Conservation (phyloP, 1,140 invertebrate species). For the Potamilus streckersoni region DNA sequence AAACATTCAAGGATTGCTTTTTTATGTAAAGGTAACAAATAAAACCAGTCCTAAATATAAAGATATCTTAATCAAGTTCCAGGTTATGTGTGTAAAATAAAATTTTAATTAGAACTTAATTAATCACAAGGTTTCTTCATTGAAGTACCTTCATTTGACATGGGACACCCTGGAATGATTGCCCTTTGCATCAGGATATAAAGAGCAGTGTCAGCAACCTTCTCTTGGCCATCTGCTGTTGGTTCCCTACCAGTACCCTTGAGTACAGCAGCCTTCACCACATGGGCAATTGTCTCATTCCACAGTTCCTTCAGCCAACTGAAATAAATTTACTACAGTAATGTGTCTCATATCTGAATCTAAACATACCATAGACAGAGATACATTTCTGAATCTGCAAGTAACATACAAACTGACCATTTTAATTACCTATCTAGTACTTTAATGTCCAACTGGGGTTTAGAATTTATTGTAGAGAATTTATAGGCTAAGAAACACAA, state of each 20-base stretch:
- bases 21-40: neutral
- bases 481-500: too few species aligned
- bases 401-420: neutral
- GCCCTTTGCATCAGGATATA: constrained; percentile 65
- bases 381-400: neutral
- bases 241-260: constrained; percentile 50
- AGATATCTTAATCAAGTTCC: neutral
- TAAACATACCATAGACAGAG: too few species aligned
- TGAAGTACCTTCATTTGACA: constrained; percentile 55
- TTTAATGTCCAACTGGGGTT: too few species aligned
- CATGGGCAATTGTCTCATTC: constrained; percentile 60
- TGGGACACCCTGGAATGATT: constrained; percentile 61
- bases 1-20: neutral
- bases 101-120: neutral
- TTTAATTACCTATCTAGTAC: too few species aligned
- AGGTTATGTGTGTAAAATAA: neutral
- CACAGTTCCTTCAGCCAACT: constrained; percentile 62
- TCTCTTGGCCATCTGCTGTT: constrained; percentile 55
- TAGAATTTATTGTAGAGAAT: too few species aligned
- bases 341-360: too few species aligned
- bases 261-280: constrained; percentile 55
- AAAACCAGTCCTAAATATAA: neutral
- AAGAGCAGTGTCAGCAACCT: constrained; percentile 64
- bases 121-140: neutral
- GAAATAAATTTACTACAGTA: constrained; percentile 15